A percentile compares a stretch with the other conserved stretches of the same genome.
phyloP scores from a whole-genome alignment of 2,113 vertebrate genomes.

The Perca flavescens region DNA sequence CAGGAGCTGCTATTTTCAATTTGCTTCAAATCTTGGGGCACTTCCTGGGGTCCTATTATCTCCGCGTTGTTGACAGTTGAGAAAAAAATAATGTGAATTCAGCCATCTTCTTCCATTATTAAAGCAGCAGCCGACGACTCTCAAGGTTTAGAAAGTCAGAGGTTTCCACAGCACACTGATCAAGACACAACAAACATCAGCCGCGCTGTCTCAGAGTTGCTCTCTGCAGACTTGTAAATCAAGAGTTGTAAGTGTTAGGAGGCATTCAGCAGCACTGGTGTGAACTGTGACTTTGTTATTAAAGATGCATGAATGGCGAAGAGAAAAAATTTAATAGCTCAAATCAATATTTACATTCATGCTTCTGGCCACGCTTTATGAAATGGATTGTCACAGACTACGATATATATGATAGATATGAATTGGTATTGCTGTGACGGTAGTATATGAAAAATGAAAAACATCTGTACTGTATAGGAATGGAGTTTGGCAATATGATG shows the following conservation, averaged over 20 bases:
- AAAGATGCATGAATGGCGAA: background rate
- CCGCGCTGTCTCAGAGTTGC: background rate
- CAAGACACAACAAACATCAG: background rate
- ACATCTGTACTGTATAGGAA: too few species aligned
- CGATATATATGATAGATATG: too few species aligned
- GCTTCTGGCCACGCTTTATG: background rate
- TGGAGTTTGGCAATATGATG: background rate
- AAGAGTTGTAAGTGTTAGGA: background rate
- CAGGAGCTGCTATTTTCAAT: too few species aligned
- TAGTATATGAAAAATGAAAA: background rate
- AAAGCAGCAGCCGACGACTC: background rate
- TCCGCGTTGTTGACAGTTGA: too few species aligned
- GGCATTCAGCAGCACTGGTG: background rate
- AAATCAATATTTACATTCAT: background rate
- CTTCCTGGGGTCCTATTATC: too few species aligned
- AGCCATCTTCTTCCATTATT: background rate
- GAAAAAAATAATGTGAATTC: background rate
- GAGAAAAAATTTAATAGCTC: background rate
- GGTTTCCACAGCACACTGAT: slow-evolving; percentile 9
- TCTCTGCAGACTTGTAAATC: slow-evolving; percentile 16
- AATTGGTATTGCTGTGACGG: background rate
- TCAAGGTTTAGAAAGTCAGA: slow-evolving; percentile 8
- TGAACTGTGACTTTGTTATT: background rate
- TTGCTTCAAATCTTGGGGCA: too few species aligned
- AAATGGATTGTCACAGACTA: background rate